Evolutionary conservation across 2,797 vertebrate species (phyloP).

Genomic region (Scarus forsteni): DNA sequence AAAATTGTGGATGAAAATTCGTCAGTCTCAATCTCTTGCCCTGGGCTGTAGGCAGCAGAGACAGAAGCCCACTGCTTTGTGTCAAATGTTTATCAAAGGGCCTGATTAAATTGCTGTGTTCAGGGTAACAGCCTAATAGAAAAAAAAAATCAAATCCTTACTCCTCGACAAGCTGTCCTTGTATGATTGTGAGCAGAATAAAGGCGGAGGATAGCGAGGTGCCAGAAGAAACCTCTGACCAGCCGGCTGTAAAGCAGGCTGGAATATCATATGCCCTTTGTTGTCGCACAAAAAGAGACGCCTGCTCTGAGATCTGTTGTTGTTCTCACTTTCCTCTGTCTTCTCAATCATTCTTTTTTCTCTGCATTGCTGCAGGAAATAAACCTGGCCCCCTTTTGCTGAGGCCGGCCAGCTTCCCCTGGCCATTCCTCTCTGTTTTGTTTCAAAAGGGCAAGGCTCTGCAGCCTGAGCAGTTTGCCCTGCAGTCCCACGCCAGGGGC

Average conservation of each 20-base stretch:
- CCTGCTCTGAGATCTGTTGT: constrained; percentile 75
- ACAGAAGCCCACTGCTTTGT: constrained; percentile 85
- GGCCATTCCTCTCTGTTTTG: constrained; percentile 84
- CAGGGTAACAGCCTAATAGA: constrained; percentile 70
- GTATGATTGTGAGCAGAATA: constrained; percentile 53
- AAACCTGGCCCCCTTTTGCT: constrained; percentile 74
- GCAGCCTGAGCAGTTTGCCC: constrained; percentile 88
- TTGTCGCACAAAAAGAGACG: constrained; percentile 76
- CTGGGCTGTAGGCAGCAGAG: constrained; percentile 83
- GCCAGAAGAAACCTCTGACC: constrained; percentile 73
- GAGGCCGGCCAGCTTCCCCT: constrained; percentile 76
- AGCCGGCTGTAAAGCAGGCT: constrained; percentile 65
- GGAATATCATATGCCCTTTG: constrained; percentile 81
- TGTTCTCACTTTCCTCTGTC: constrained; percentile 83
- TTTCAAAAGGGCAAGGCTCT: constrained; percentile 94
- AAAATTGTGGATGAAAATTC: constrained; percentile 84
- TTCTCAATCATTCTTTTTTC: constrained; percentile 71
- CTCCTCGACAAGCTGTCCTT: constrained; percentile 41
- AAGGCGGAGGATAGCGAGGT: constrained; percentile 39
- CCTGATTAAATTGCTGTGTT: constrained; percentile 85
- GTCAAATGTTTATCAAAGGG: constrained; percentile 89
- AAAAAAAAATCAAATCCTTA: constrained; percentile 55
- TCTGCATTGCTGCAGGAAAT: constrained; percentile 74
- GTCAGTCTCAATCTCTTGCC: constrained; percentile 83
- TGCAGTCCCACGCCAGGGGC: constrained; percentile 89